Percentiles rank a stretch among this genome's conserved stretches.
phyloP scores from a whole-genome alignment of 2,113 vertebrate genomes.

The Phaethornis superciliosus region DNA sequence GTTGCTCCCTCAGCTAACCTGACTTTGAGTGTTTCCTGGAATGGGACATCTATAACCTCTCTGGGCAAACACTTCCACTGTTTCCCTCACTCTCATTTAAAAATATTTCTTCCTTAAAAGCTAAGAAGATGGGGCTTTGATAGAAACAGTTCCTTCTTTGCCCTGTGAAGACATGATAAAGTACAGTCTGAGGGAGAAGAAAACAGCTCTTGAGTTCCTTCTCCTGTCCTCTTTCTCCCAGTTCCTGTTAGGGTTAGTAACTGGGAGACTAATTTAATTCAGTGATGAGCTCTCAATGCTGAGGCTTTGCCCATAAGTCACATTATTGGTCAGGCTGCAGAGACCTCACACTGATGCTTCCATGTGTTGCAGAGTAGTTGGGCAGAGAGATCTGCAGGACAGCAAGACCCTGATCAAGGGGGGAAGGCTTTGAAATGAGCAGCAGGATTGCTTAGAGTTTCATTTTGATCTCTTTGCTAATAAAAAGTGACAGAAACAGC shows the following conservation, averaged over 20 bases:
- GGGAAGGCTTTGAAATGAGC: background rate
- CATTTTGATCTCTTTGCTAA: background rate
- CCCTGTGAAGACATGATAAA: background rate
- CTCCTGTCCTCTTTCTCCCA: accelerated
- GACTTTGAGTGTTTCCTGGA: background rate
- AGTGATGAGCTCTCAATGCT: accelerated
- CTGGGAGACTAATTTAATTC: background rate
- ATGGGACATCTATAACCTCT: background rate
- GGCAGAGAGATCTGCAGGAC: background rate
- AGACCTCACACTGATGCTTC: accelerated
- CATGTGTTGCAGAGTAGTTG: background rate
- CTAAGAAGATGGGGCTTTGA: background rate
- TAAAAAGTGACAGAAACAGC: background rate
- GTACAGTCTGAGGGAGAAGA: background rate
- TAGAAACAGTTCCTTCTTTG: background rate
- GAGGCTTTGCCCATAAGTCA: background rate
- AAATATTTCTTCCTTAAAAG: background rate
- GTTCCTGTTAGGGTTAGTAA: accelerated
- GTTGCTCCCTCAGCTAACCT: accelerated
- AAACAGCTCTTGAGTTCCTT: background rate
- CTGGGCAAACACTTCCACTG: accelerated
- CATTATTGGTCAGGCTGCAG: accelerated
- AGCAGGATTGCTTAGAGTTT: accelerated
- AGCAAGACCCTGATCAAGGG: accelerated
- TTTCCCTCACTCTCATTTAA: background rate